These are phyloP conservation scores for Trypoxylon attenuatum DNA, from an alignment of 2,888 invertebrate species.

Conservation along the genomic window DNA sequence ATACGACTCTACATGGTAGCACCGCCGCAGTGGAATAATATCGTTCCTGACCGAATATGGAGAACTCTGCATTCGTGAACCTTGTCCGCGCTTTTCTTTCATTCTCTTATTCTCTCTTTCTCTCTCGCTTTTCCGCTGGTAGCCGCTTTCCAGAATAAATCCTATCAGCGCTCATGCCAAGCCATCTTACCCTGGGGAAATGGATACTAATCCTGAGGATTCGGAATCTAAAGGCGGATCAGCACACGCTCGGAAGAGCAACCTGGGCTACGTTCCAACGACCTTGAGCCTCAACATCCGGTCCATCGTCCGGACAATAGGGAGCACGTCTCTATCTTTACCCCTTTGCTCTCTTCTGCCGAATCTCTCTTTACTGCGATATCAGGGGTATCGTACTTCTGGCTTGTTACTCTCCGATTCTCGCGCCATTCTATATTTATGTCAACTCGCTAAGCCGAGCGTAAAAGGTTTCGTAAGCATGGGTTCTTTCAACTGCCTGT, in stretches of 20 bases:
- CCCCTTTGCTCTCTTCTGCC: no score
- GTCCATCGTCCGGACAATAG: not conserved
- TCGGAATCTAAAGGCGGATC: constrained; percentile 58
- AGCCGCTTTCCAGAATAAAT: constrained; percentile 57
- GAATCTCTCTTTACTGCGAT: no score
- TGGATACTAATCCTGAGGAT: constrained; percentile 65
- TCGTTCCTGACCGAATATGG: constrained; percentile 27
- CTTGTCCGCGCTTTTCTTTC: not conserved
- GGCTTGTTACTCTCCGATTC: no score
- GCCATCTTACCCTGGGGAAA: constrained; percentile 53
- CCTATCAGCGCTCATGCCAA: constrained; percentile 50
- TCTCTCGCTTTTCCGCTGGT: not conserved
- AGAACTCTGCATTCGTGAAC: constrained; percentile 40
- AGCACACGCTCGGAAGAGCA: constrained; percentile 41
- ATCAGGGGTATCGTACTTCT: no score
- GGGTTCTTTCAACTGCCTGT: no score
- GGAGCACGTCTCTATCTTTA: no score
- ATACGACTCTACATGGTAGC: constrained; percentile 12
- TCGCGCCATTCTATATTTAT: no score
- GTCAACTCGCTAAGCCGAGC: no score
- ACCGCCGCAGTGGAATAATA: constrained; percentile 46
- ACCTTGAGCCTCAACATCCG: constrained; percentile 52
- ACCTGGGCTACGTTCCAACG: constrained; percentile 52
- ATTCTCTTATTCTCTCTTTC: constrained; percentile 2
- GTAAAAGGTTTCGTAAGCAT: no score